Conservation (phyloP, 2,113 vertebrate genomes). For the Miniopterus natalensis region DNA sequence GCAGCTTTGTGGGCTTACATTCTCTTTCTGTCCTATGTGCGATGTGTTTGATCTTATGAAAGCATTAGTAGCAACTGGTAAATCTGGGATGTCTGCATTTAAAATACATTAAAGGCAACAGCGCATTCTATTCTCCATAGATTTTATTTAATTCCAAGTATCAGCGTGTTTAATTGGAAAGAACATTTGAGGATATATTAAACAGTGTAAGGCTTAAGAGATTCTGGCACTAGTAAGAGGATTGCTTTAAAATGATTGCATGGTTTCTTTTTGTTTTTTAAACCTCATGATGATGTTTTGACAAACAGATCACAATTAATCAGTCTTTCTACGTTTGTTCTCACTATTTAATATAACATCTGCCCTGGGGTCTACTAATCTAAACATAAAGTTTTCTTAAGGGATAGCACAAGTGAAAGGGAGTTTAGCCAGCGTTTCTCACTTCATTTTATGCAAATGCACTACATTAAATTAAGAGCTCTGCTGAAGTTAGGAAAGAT, state of each 20-base stretch:
- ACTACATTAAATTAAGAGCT: conserved; percentile 62
- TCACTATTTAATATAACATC: conserved; percentile 62
- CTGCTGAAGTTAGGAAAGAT: conserved; percentile 31
- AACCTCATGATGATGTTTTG: not conserved
- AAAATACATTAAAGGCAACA: not conserved
- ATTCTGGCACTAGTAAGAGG: not conserved
- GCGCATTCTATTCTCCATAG: not conserved
- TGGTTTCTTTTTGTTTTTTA: not conserved
- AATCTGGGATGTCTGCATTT: not conserved
- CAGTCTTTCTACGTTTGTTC: not conserved
- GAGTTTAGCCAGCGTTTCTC: conserved; percentile 53
- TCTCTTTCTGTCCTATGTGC: not conserved
- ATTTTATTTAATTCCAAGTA: conserved; percentile 44
- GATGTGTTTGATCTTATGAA: conserved; percentile 12
- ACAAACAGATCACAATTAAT: conserved; percentile 31
- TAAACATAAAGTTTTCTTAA: conserved; percentile 34
- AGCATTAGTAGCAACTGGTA: not conserved
- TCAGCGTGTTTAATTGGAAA: conserved; percentile 44
- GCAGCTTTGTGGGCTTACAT: not conserved
- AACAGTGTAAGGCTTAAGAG: not conserved
- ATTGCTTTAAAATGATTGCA: conserved; percentile 23
- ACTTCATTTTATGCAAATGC: conserved; percentile 54
- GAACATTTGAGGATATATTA: conserved; percentile 39
- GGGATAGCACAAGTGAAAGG: conserved; percentile 44
- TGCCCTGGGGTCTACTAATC: not conserved